Evolutionary conservation across 2,888 invertebrate genomes (phyloP), one percentile per base, ranked within the genome.

Genomic region (Acanthoscelides obtectus): DNA sequence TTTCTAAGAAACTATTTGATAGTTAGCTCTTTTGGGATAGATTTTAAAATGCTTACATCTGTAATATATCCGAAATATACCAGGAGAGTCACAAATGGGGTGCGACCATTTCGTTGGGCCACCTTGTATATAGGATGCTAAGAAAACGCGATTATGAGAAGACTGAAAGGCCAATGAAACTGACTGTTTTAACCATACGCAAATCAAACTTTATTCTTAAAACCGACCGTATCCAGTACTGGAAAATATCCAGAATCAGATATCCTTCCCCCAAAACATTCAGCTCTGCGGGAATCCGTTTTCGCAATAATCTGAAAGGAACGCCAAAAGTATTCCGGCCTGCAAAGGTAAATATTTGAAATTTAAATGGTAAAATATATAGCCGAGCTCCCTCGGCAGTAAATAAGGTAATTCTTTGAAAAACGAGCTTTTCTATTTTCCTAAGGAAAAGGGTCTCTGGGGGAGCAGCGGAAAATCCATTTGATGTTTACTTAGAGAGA

Each of bases 331-430:
- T 75, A 76, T 77, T 76, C 77, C 77, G 70, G 72, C 75, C 70
- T 71, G 71, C 3, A 22, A 78, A 79, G 78, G 79, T 79, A 81
- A 80, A 81, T 80, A 80, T 80, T 80, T 80, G 79, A 78, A 80
- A 80, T 79, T 80, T 80, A 78, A 79, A 80, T 77, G 77, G 75
- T 76, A 69, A 70, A 75, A 72, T 74, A 74, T 73, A 71, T 73
- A 66, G 70, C 72, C 21, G 68, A 69, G 68, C 71, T 72, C 67
- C 70, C 64, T 63, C 66, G 72, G 72, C 70, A 73, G 73, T 75
- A 74, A 76, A 75, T 75, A 76, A 75, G 72, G 75, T 75, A 74
- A 77, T 77, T 77, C 73, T 72, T 71, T 67, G 71, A 67, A 71
- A 74, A 70, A 68, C 45, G 72, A 71, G 69, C 69, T 72, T 69